Conservation (phyloP, 2,113 vertebrate species). For the Rhizomys pruinosus region DNA sequence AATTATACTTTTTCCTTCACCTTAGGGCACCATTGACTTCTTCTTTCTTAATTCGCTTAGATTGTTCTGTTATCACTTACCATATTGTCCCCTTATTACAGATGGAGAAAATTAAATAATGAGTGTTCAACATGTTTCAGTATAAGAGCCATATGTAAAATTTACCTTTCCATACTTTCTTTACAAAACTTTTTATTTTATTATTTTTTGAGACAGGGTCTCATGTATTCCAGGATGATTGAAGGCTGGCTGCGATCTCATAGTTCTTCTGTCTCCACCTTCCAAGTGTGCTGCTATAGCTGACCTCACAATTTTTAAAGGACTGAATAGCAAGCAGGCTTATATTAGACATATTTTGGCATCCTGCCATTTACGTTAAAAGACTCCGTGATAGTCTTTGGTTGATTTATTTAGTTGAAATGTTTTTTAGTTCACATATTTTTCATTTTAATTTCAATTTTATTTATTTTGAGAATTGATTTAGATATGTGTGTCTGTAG, state of each 20-base stretch:
- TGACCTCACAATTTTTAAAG: background rate
- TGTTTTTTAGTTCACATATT: background rate
- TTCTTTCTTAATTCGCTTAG: background rate
- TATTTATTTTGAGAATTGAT: too few species aligned
- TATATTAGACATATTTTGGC: background rate
- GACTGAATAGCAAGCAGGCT: background rate
- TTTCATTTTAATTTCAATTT: background rate
- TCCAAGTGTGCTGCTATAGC: background rate
- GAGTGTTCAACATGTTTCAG: background rate
- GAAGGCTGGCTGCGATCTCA: background rate
- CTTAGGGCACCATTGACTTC: background rate
- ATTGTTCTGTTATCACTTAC: background rate
- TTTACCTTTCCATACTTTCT: background rate
- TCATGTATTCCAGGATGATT: background rate
- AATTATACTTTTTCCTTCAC: background rate
- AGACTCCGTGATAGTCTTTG: background rate
- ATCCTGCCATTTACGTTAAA: constrained; percentile 25
- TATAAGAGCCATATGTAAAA: background rate
- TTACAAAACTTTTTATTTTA: background rate
- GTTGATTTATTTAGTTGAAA: background rate
- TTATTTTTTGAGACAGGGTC: too few species aligned
- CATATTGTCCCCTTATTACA: background rate
- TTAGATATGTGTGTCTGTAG: too few species aligned
- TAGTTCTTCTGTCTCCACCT: background rate
- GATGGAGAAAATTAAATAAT: background rate